Evolutionary conservation across 2,888 invertebrate genomes (phyloP).

Genomic region (Nymphalis urticae): DNA sequence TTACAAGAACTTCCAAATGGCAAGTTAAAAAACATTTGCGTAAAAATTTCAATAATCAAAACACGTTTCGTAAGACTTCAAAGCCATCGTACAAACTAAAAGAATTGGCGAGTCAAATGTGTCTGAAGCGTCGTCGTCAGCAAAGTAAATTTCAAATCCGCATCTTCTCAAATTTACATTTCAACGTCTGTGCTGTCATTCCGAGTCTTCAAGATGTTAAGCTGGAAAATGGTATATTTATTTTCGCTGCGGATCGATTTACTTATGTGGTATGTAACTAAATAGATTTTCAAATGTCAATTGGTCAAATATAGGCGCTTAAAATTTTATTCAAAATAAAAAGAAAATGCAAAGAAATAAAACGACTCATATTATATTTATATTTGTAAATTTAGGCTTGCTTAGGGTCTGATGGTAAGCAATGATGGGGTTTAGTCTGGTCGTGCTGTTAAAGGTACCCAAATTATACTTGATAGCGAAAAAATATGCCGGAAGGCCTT

Average conservation of each 20-base stretch:
- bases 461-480: too few relatives aligned
- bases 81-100: constrained; percentile 15
- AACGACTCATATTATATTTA: background rate
- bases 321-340: background rate
- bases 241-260: background rate
- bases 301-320: background rate
- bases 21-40: background rate
- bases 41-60: constrained; percentile 9
- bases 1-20: too few relatives aligned
- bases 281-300: background rate
- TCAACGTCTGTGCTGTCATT: constrained; percentile 27
- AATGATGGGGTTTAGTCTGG: too few relatives aligned
- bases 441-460: too few relatives aligned
- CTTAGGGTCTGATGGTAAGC: too few relatives aligned
- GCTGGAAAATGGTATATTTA: background rate
- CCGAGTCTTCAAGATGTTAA: background rate
- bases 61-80: background rate
- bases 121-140: constrained; percentile 18
- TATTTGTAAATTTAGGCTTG: too few relatives aligned
- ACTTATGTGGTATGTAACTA: background rate
- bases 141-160: constrained; percentile 30
- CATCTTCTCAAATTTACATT: constrained; percentile 33
- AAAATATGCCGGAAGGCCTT: too few relatives aligned
- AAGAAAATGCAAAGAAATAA: too few relatives aligned
- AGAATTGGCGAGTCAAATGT: constrained; percentile 25